These are phyloP conservation scores for Cottoperca gobio DNA, from an alignment of 2,797 vertebrate genomes.

Conservation along the genomic window DNA sequence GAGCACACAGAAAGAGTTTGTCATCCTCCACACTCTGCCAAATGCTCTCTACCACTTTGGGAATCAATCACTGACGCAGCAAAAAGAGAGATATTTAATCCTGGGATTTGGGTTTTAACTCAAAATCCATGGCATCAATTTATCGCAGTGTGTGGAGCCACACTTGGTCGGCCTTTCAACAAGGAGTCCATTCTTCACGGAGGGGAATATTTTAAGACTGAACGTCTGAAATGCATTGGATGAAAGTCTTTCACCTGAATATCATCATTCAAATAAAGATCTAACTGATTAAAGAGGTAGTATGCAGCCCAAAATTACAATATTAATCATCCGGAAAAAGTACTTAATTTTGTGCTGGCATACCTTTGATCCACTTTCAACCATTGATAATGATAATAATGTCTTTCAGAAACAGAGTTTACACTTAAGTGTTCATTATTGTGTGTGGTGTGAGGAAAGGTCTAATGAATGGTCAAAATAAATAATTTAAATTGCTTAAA, in stretches of 20 bases:
- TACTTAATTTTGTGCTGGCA: neutral
- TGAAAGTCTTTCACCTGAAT: conserved; percentile 39
- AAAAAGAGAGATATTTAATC: conserved; percentile 51
- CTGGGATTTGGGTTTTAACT: conserved; percentile 55
- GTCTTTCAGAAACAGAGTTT: neutral
- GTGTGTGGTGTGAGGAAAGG: conserved; percentile 1
- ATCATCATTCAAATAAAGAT: conserved; percentile 26
- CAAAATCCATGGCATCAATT: conserved; percentile 51
- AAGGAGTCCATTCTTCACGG: conserved; percentile 38
- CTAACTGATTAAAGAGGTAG: neutral
- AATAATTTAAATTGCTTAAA: neutral
- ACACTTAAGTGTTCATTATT: neutral
- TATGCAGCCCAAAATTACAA: neutral
- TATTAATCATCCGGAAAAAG: neutral
- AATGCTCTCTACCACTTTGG: conserved; percentile 33
- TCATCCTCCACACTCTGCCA: conserved; percentile 39
- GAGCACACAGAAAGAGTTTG: conserved; percentile 30
- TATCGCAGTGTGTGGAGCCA: conserved; percentile 30
- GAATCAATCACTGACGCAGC: conserved; percentile 58
- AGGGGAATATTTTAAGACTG: conserved; percentile 27
- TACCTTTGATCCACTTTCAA: neutral
- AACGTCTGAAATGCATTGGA: conserved; percentile 10
- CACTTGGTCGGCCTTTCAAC: conserved; percentile 28
- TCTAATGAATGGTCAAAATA: neutral
- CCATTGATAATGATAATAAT: neutral